Evolutionary conservation across 2,888 invertebrate genomes (phyloP).

Genomic region (Ormia ochracea): DNA sequence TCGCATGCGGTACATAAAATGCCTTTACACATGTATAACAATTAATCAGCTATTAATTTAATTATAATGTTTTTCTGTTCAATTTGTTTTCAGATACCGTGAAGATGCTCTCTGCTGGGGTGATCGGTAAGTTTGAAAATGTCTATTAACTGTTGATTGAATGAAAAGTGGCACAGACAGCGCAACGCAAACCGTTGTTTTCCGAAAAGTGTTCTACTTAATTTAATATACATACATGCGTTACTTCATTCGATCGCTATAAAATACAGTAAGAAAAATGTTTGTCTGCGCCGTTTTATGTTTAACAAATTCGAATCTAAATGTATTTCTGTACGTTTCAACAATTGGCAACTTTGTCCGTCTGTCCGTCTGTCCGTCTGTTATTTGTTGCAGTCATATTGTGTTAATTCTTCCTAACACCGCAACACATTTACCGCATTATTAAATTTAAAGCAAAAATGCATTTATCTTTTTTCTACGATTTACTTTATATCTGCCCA

Average conservation of each 20-base stretch:
- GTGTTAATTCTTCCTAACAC: constrained; percentile 64
- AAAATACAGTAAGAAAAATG: constrained; percentile 50
- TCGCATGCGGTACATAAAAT: neutral
- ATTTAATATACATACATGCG: constrained; percentile 22
- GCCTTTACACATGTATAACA: neutral
- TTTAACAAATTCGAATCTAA: constrained; percentile 28
- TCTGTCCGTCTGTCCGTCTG: constrained; percentile 15
- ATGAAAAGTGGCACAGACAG: constrained; percentile 36
- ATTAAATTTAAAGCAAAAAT: constrained; percentile 75
- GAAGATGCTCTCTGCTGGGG: constrained; percentile 93
- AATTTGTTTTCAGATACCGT: constrained; percentile 85
- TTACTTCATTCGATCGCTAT: constrained; percentile 12
- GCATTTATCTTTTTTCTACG: constrained; percentile 63
- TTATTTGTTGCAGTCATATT: constrained; percentile 60
- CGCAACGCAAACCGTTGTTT: constrained; percentile 37
- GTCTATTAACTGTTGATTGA: constrained; percentile 3
- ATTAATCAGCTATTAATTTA: constrained; percentile 49
- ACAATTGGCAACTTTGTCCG: constrained; percentile 2
- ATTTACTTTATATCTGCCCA: constrained; percentile 17
- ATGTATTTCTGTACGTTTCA: neutral
- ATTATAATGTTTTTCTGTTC: constrained; percentile 68
- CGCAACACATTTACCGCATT: constrained; percentile 74
- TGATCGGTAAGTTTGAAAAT: constrained; percentile 83
- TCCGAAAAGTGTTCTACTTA: constrained; percentile 4
- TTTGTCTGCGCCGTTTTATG: constrained; percentile 23